phyloP scores from a whole-genome alignment of 2,888 invertebrate genomes.

The Scaptomyza reducta region DNA sequence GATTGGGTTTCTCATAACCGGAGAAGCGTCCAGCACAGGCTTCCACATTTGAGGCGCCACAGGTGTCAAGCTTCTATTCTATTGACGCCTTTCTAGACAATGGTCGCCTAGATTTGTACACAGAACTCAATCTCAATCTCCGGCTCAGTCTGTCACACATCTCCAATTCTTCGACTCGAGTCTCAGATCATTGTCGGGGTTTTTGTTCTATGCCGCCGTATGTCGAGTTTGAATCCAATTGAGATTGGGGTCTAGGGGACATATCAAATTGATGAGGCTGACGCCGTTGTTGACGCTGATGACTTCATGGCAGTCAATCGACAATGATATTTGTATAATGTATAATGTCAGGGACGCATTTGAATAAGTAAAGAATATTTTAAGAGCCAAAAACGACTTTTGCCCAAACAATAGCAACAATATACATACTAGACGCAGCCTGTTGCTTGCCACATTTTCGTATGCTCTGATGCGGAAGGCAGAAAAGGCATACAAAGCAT shows the following conservation, averaged over 20 bases:
- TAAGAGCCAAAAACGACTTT: conserved; percentile 35
- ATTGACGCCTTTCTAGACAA: conserved; percentile 65
- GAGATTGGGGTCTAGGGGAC: conserved; percentile 35
- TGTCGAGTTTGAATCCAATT: conserved; percentile 4
- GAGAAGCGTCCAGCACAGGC: conserved; percentile 12
- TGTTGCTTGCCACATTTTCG: conserved; percentile 7
- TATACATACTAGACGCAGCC: conserved; percentile 11
- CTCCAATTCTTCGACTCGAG: conserved; percentile 25
- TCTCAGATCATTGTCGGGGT: conserved; percentile 31
- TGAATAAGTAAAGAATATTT: conserved; percentile 75
- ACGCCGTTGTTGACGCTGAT: conserved; percentile 66
- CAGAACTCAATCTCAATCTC: conserved; percentile 24
- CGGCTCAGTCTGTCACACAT: conserved; percentile 41
- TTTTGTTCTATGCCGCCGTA: conserved; percentile 46
- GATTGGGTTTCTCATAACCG: conserved; percentile 7
- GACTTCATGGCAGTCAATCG: conserved; percentile 72
- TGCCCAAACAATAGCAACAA: conserved; percentile 30
- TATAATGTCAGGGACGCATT: conserved; percentile 57
- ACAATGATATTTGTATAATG: conserved; percentile 1
- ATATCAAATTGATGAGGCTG: conserved; percentile 72
- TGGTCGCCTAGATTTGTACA: conserved; percentile 12
- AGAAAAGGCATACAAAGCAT: background rate
- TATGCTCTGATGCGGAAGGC: background rate
- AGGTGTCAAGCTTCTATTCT: conserved; percentile 69
- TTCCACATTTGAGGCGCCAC: conserved; percentile 59